These are phyloP conservation scores for Stratiomys singularior DNA, from an alignment of 2,888 invertebrate species.

Conservation along the genomic window DNA sequence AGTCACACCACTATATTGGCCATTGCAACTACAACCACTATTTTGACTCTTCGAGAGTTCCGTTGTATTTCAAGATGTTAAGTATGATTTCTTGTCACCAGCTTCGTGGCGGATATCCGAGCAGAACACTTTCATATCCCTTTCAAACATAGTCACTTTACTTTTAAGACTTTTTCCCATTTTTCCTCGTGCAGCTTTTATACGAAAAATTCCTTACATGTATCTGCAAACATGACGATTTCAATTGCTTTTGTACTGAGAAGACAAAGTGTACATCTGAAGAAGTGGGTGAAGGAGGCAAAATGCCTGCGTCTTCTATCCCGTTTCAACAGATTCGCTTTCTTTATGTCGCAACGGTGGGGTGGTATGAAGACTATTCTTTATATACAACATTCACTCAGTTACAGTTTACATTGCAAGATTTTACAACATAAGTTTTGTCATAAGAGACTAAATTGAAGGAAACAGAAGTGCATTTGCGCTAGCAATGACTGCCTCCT, in stretches of 20 bases:
- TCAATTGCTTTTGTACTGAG: not conserved
- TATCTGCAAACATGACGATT: not conserved
- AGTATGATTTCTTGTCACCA: slow-evolving; percentile 30
- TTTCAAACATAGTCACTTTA: slow-evolving; percentile 8
- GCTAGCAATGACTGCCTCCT: slow-evolving; percentile 4
- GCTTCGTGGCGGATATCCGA: slow-evolving; percentile 35
- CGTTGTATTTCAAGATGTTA: slow-evolving; percentile 40
- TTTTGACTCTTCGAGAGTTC: not conserved
- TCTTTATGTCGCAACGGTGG: too few relatives aligned
- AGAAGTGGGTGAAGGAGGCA: too few relatives aligned
- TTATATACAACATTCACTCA: too few relatives aligned
- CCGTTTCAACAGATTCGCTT: too few relatives aligned
- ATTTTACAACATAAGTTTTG: slow-evolving; percentile 29
- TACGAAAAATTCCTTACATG: not conserved
- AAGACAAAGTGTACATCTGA: too few relatives aligned
- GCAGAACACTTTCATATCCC: slow-evolving; percentile 32
- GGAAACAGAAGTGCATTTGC: slow-evolving; percentile 36
- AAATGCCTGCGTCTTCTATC: too few relatives aligned
- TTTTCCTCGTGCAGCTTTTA: too few relatives aligned
- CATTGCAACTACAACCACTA: not conserved
- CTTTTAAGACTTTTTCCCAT: not conserved
- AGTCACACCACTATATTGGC: slow-evolving; percentile 18
- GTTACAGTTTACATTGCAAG: slow-evolving; percentile 15
- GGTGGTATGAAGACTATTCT: too few relatives aligned
- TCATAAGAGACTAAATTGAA: slow-evolving; percentile 36